These are phyloP conservation scores for Siniperca undulata DNA, from an alignment of 2,797 vertebrate genomes.

Conservation along the genomic window DNA sequence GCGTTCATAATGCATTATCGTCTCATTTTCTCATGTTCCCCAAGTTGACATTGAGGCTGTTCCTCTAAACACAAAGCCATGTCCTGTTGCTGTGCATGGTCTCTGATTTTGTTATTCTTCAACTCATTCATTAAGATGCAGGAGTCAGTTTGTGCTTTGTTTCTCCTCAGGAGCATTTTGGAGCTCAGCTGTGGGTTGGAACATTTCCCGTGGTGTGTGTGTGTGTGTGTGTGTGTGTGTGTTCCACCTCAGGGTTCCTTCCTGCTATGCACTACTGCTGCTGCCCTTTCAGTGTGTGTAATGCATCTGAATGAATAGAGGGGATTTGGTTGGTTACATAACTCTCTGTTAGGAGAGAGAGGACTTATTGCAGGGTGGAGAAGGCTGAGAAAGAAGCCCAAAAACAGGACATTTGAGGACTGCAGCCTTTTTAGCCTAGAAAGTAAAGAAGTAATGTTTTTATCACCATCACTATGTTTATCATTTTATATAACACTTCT, in stretches of 20 bases:
- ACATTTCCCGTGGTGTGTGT: constrained; percentile 28
- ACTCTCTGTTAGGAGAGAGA: constrained; percentile 48
- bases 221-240: constrained; percentile 25
- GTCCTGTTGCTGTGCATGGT: not conserved
- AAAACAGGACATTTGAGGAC: constrained; percentile 3
- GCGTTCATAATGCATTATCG: constrained; percentile 16
- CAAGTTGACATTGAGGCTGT: not conserved
- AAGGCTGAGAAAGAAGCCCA: constrained; percentile 40
- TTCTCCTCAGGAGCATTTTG: constrained; percentile 39
- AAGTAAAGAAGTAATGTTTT: constrained; percentile 9
- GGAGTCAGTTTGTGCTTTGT: constrained; percentile 29
- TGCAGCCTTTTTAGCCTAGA: constrained; percentile 12
- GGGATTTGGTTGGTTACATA: constrained; percentile 72
- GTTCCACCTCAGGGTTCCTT: constrained; percentile 66
- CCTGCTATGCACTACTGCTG: constrained; percentile 59
- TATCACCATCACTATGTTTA: not conserved
- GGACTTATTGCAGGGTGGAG: constrained; percentile 41
- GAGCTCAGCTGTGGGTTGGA: constrained; percentile 60
- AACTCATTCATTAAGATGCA: constrained; percentile 21
- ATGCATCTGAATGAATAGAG: constrained; percentile 72
- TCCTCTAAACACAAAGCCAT: constrained; percentile 4
- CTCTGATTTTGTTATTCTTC: not conserved
- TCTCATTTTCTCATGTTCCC: not conserved
- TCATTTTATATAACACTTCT: not conserved
- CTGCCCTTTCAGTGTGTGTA: constrained; percentile 69